A percentile compares a stretch with the other conserved stretches of the same genome.
These are phyloP conservation scores for Hyperoodon ampullatus DNA, from an alignment of 2,113 vertebrate genomes.

Conservation along the genomic window DNA sequence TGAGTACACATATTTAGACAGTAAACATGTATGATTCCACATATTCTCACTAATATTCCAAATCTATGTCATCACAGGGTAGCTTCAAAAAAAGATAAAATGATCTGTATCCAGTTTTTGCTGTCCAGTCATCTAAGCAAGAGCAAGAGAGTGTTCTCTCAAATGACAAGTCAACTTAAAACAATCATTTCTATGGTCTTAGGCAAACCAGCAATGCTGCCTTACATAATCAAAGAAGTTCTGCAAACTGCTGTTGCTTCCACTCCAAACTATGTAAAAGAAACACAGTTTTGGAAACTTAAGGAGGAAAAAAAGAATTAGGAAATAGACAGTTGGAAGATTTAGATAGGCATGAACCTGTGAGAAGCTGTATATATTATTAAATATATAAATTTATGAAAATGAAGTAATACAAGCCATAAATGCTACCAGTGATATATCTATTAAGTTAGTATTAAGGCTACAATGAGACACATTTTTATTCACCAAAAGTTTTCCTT, in stretches of 20 bases:
- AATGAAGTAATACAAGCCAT: neutral
- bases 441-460: neutral
- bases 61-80: neutral
- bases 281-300: neutral
- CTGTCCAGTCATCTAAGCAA: neutral
- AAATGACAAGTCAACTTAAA: neutral
- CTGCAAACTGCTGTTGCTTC: neutral
- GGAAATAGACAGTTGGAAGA: neutral
- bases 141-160: neutral
- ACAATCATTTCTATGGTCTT: neutral
- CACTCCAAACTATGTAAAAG: neutral
- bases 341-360: neutral
- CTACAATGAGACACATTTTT: neutral
- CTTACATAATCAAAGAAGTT: neutral
- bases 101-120: neutral
- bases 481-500: neutral
- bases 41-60: neutral
- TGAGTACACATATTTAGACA: neutral
- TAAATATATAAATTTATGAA: neutral
- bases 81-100: neutral
- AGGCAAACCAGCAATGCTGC: neutral
- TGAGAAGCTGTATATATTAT: neutral
- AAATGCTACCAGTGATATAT: neutral
- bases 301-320: neutral
- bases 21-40: neutral